Base-by-base conservation (phyloP, 1,140 invertebrate genomes). In the Ceratitis capitata region DNA sequence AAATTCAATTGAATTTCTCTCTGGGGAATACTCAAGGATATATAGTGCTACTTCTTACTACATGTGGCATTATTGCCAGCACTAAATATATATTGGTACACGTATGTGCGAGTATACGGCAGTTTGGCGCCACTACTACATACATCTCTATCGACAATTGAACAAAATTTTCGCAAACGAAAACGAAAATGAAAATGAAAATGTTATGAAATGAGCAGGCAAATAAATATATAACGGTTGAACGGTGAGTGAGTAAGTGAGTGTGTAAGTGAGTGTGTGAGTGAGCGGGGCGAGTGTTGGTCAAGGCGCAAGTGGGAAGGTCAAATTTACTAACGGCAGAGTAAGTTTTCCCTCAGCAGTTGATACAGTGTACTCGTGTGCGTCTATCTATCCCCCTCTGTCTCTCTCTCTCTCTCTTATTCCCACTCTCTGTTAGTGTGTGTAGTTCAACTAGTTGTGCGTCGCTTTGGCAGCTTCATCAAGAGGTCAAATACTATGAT, bases 401-500 rank as follows among this genome's bases (percentile, higher is more conserved):
- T n/a, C n/a, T n/a, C n/a, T n/a, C n/a, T n/a, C n/a, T n/a, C n/a
- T n/a, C n/a, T n/a, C n/a, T n/a, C n/a, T n/a, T n/a, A n/a, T n/a
- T n/a, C n/a, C n/a, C n/a, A n/a, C n/a, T n/a, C n/a, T n/a, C n/a
- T n/a, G n/a, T 61, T 61, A n/a, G n/a, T 47, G 69, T 26, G 4
- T 47, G 69, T 16, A 78, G 69, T 78, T 78, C 69, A 78, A 47
- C 69, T 78, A 47, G 69, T 78, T 78, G 42, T 45, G n/a, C 45
- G 69, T 6, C 39, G 69, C 69, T 47, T 42, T 78, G 69, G 39
- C 69, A 42, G 69, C 69, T 78, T 78, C 69, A 78, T 78, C 69
- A 78, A 78, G 69, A 78, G 69, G 69, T 78, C 69, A 78, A 78
- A 78, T 78, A 78, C 69, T 78, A 78, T 45, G 39, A 78, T 45